Base-by-base conservation (phyloP, 2,113 vertebrate species). In the Elephas maximus region DNA sequence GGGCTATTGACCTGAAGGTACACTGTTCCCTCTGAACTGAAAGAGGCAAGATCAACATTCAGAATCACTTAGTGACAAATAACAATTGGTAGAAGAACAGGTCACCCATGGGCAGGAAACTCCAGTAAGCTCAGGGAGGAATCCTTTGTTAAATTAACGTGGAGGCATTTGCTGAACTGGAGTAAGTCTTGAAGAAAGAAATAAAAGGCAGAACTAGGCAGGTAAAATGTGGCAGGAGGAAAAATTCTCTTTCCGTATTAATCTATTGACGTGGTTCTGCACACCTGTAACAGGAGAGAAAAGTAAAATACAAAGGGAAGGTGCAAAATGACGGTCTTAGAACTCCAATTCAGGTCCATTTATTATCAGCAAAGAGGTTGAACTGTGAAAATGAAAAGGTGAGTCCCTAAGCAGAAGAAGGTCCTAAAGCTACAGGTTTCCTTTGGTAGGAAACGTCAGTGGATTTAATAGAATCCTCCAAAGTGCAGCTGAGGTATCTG, bases 331-430 rank as follows among this genome's bases (percentile, higher is more conserved):
- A 97, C 81, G 74, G 93, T 95, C 97, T 41, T 87, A 90, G 96
- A 95, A 96, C 88, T 97, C 95, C 97, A 91, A 60, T 57, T 96
- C 71, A 87, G 95, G 97, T 97, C 93, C 88, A 97, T 98, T 98
- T 98, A 97, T 98, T 98, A 98, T 96, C 80, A 96, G 82, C 93
- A 92, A 97, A 98, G 97, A 98, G 90, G 95, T 48, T 96, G 96
- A 97, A 91, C 98, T 98, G 97, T 94, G 95, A 98, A 97, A 93
- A 97, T 82, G 90, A 95, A 94, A 93, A 94, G 71, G 87, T 41
- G 41, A n/a, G n/a, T 63, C 30, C n/a, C 84, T 80, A 41, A 6
- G 44, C 5, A 21, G 88, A 90, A 26, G 45, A 89, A 76, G 76
- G 45, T 14, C 76, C 83, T 92, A n/a, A 83, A 91, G 92, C 78